A percentile compares a stretch with the other conserved stretches of the same genome.
phyloP scores from a whole-genome alignment of 2,888 invertebrate genomes.

The Dichetophora obliterata region DNA sequence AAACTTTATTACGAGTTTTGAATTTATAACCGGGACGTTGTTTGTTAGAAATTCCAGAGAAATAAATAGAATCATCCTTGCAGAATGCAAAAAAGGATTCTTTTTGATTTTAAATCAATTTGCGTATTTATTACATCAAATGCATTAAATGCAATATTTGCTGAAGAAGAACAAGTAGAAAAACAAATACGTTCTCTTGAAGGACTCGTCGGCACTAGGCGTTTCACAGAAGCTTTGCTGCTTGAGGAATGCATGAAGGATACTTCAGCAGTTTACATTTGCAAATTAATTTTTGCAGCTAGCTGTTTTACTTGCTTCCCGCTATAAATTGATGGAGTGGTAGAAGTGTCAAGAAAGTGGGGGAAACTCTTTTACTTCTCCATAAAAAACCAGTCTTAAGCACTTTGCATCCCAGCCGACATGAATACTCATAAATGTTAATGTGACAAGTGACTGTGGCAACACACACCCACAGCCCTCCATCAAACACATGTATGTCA shows the following conservation, averaged over 20 bases:
- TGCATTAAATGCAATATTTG: slow-evolving; percentile 40
- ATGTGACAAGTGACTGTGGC: slow-evolving; percentile 48
- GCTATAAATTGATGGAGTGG: background rate
- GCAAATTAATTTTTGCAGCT: slow-evolving; percentile 46
- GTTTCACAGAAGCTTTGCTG: background rate
- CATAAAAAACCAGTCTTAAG: too few relatives aligned
- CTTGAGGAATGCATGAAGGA: background rate
- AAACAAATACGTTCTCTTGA: background rate
- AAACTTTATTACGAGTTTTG: slow-evolving; percentile 43
- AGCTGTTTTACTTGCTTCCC: background rate
- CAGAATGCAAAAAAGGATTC: background rate
- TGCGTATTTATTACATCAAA: slow-evolving; percentile 43
- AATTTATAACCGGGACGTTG: slow-evolving; percentile 14
- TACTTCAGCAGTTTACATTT: slow-evolving; percentile 46
- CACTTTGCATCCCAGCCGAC: background rate
- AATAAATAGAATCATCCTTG: background rate
- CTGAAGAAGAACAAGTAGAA: background rate
- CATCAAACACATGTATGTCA: slow-evolving; percentile 36
- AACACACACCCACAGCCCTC: slow-evolving; percentile 8
- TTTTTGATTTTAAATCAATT: slow-evolving; percentile 46
- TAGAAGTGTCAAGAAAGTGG: background rate
- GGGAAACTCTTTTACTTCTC: too few relatives aligned
- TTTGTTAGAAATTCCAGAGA: slow-evolving; percentile 10
- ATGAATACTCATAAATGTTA: slow-evolving; percentile 53
- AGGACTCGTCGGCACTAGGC: background rate